A percentile compares a stretch with the other conserved stretches of the same genome.
Conservation (phyloP, 2,113 vertebrate genomes). For the Microcebus jonahi region DNA sequence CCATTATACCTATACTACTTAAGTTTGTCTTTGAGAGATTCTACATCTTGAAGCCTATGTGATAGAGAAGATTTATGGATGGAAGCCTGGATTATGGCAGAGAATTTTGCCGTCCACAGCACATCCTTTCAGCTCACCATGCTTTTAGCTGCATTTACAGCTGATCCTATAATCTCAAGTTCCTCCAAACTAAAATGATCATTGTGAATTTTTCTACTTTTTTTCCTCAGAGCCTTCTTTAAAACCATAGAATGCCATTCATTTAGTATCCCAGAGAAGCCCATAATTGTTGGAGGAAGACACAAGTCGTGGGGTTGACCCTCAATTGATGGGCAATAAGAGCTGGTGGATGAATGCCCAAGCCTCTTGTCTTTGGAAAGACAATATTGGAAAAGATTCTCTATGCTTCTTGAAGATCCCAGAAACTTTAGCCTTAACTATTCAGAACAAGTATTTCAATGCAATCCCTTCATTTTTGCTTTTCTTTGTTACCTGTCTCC, state of each 20-base stretch:
- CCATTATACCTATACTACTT: background rate
- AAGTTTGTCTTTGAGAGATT: background rate
- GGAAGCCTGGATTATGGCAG: background rate
- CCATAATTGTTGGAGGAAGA: background rate
- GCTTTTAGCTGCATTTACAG: background rate
- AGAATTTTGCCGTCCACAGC: background rate
- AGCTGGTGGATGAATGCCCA: background rate
- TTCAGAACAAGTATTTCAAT: background rate
- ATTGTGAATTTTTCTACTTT: background rate
- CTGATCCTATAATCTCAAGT: background rate
- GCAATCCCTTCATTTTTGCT: background rate
- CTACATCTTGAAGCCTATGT: background rate
- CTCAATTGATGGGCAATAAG: background rate
- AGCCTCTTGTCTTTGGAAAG: background rate
- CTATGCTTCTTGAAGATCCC: background rate
- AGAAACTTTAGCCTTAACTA: background rate
- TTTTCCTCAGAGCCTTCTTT: background rate
- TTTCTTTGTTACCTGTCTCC: background rate
- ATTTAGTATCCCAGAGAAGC: background rate
- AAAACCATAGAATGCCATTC: background rate
- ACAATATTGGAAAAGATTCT: background rate
- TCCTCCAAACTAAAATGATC: background rate
- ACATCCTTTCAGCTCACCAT: background rate
- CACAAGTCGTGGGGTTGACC: background rate
- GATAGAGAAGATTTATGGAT: background rate